Conservation (phyloP, 1,140 invertebrate species). For the Magallana gigas region DNA sequence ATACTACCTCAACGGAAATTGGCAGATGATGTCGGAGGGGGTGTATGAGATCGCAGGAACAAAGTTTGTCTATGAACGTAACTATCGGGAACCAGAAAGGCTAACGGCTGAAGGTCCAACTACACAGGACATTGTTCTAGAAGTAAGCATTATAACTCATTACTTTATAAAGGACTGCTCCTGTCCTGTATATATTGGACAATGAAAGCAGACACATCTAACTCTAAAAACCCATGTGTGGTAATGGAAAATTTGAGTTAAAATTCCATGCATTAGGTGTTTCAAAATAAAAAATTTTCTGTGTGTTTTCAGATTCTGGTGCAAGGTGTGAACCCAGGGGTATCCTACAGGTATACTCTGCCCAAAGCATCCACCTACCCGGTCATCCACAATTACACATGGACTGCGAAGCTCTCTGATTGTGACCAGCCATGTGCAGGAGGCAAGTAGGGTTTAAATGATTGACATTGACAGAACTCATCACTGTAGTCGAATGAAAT, state of each 20-base stretch:
- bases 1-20: conserved; percentile 71
- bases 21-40: conserved; percentile 66
- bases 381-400: conserved; percentile 58
- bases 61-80: conserved; percentile 80
- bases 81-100: conserved; percentile 77
- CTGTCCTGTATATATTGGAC: too few relatives aligned
- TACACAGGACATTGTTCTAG: conserved; percentile 81
- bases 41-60: conserved; percentile 62
- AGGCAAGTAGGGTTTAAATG: conserved; percentile 48
- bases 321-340: conserved; percentile 63
- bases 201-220: too few relatives aligned
- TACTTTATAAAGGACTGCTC: too few relatives aligned
- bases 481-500: neutral
- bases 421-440: conserved; percentile 66
- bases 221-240: too few relatives aligned
- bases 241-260: too few relatives aligned
- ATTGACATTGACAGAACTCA: neutral
- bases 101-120: conserved; percentile 82
- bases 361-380: conserved; percentile 51
- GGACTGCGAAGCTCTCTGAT: conserved; percentile 61
- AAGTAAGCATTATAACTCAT: conserved; percentile 75
- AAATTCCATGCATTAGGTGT: too few relatives aligned
- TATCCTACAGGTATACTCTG: conserved; percentile 64
- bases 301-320: conserved; percentile 58
- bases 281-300: neutral